Percentiles rank a stretch among this genome's conserved stretches.
Conservation (phyloP, 2,113 vertebrate species). For the Naja naja region DNA sequence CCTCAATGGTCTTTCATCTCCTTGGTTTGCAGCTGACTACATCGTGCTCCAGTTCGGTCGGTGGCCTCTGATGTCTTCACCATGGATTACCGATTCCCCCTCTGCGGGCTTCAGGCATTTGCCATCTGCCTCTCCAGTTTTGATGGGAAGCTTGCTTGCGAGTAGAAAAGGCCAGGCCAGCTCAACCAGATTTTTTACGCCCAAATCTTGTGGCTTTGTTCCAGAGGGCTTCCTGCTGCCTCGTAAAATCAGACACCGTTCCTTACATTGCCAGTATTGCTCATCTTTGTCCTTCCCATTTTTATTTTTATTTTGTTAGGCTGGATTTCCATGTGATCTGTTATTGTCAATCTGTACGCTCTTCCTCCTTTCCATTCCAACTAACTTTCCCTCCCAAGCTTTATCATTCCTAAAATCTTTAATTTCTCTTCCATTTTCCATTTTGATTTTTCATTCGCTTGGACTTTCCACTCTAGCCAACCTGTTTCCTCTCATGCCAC, state of each 20-base stretch:
- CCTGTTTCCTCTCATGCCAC: not conserved
- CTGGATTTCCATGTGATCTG: not conserved
- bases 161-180: constrained; percentile 60
- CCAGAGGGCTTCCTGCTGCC: not conserved
- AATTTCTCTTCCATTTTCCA: not conserved
- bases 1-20: not conserved
- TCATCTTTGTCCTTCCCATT: not conserved
- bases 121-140: constrained; percentile 86
- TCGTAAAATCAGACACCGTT: not conserved
- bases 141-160: constrained; percentile 85
- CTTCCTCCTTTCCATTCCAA: not conserved
- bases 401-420: not conserved
- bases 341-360: not conserved
- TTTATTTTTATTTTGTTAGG: not conserved
- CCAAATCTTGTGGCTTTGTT: not conserved
- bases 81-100: constrained; percentile 87
- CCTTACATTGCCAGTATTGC: not conserved
- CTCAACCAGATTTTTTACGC: not conserved
- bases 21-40: constrained; percentile 70
- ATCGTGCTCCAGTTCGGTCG: constrained; percentile 89
- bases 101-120: constrained; percentile 88
- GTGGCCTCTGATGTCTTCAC: constrained; percentile 81
- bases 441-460: not conserved
- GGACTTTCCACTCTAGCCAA: not conserved
- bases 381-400: not conserved